Evolutionary conservation across 2,888 invertebrate genomes (phyloP), one percentile per base, ranked within the genome.

Genomic region (Polyommatus icarus): DNA sequence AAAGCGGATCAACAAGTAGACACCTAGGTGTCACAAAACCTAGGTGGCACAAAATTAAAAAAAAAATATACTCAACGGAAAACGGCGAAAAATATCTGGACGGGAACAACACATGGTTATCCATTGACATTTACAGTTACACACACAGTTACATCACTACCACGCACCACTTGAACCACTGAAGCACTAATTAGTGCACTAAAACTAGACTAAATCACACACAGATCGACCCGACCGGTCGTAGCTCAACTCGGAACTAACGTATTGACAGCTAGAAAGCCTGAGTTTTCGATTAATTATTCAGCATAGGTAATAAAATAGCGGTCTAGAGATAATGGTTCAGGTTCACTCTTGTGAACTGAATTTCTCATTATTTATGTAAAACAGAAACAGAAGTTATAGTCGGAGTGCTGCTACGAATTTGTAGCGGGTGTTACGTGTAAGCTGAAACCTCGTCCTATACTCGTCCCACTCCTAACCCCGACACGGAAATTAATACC

Each of bases 1-100:
- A 36, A 36, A 71, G 3, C 24, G 1, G 24, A 24, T 20, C 18
- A 24, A 59, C 59, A 20, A 59, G 20, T 59, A 61, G 15, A 18
- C 54, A 5, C 54, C 18, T 18, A 54, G 54, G n/a, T n/a, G n/a
- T n/a, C n/a, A n/a, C n/a, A n/a, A n/a, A n/a, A n/a, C n/a, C n/a
- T n/a, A n/a, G n/a, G n/a, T n/a, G n/a, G 1, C 54, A 18, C 12
- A 54, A 12, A 12, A 20, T 24, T n/a, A 3, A n/a, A 18, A 8
- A n/a, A 54, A 54, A 75, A 29, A n/a, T n/a, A n/a, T 75, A 75
- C 75, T 75, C 20, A 75, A 75, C 75, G 15, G 54, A 75, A 29
- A 50, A 29, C 54, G 75, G 20, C 15, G 54, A 75, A 75, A 18
- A 75, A 29, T 50, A 75, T 73, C 50, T 50, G 24, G 75, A 54